Evolutionary conservation across 2,888 invertebrate genomes (phyloP), one percentile per base, ranked within the genome.

Genomic region (Tolmerus cingulatus): DNA sequence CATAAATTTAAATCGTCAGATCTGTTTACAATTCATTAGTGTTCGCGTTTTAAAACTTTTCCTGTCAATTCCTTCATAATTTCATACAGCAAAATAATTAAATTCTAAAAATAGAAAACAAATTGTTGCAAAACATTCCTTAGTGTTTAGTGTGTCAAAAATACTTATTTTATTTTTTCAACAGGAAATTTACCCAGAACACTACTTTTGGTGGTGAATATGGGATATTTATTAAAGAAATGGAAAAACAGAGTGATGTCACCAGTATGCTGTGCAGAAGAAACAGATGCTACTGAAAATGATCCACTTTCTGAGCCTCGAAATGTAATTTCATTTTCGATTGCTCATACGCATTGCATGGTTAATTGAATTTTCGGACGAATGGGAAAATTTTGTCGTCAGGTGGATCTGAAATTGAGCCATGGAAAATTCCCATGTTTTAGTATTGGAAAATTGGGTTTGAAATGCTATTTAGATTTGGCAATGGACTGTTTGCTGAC

Each of bases 1-100:
- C 76, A 78, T 43, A 19, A 23, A 40, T 27, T 77, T 43, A 43
- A 23, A 78, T 78, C 40, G 46, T 51, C 55, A 81, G 23, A 55
- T 55, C 27, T 55, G 27, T 81, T 51, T 51, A 23, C 51, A 16
- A 51, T 79, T 16, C n/a, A 30, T 40, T 40, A 78, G 19, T 40
- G 27, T 66, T 78, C 78, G 16, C 37, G 46, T 40, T 16, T 5
- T 40, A 5, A 43, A 40, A 78, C 23, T 23, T 37, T 78, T 43
- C 43, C 40, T 78, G 78, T 78, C 78, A 78, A 78, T 78, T 78
- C 43, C 37, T 19, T 40, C 78, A 78, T 78, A 78, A 43, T 78
- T 78, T 78, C 23, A 23, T 19, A 78, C 78, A 43, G 23, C 2
- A 40, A 78, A 23, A 40, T 43, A 78, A 40, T 78, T n/a, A 43